Evolutionary conservation across 2,888 invertebrate species (phyloP), one percentile per base, ranked within the genome.

Genomic region (Epiblema foenella): DNA sequence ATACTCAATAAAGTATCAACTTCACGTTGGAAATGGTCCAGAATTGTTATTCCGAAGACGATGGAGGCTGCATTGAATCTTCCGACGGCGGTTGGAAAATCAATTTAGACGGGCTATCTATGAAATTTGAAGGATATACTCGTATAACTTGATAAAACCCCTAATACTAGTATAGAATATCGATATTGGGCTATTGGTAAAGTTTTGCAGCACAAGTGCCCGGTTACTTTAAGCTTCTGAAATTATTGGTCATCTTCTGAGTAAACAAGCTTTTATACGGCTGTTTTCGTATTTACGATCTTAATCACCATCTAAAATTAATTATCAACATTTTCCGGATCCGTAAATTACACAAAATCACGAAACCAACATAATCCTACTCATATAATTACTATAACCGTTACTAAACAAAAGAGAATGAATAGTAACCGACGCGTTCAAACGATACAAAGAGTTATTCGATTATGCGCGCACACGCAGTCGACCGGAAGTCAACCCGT

Each of bases 1-100:
- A 71, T 71, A 71, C 56, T 51, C 71, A 49, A 71, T 71, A 71
- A 71, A 71, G 71, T 71, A 71, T 71, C 71, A 71, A 71, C 67
- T 71, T 67, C 71, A 57, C 60, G 62, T 71, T 67, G 71, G 71
- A 71, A 67, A 62, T 67, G 62, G 11, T 71, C 71, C 56, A 67
- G 62, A 60, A 71, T 71, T 71, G 71, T 49, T 71, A 71, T 71
- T 71, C 71, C n/a, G 67, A 33, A n/a, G 60, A 54, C 20, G 66
- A 49, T 18, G 60, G 54, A 46, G 57, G 33, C 58, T 60, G 49
- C 60, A 70, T 66, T 29, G 70, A 56, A 62, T 67, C 60, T 70
- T 49, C 51, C 42, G 58, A 20, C 68, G 59, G 20, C 46, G 49
- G 63, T n/a, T 24, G 12, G 59, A 15, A 56, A 57, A 66, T 62